phyloP scores from a whole-genome alignment of 2,888 invertebrate species.

The Leptarthrus brevirostris region DNA sequence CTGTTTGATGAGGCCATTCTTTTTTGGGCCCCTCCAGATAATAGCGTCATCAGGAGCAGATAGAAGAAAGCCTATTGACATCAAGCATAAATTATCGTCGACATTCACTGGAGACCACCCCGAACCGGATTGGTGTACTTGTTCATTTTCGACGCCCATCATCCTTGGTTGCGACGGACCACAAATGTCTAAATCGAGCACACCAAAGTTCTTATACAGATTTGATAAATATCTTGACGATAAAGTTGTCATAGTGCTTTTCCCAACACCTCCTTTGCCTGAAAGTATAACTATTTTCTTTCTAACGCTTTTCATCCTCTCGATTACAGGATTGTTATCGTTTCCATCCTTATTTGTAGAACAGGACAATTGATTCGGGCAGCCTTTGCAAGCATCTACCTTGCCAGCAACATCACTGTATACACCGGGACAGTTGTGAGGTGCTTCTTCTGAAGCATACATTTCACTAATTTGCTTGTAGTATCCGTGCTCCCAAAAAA shows the following conservation, averaged over 20 bases:
- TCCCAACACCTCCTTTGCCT: constrained; percentile 97
- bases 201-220: constrained; percentile 84
- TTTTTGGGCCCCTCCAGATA: constrained; percentile 99
- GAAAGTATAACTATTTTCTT: constrained; percentile 91
- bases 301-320: constrained; percentile 81
- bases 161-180: constrained; percentile 97
- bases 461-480: constrained; percentile 65
- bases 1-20: constrained; percentile 96
- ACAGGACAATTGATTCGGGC: constrained; percentile 95
- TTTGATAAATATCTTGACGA: constrained; percentile 83
- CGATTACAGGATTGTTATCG: constrained; percentile 82
- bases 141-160: constrained; percentile 90
- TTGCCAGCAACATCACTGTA: constrained; percentile 90
- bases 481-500: too few species aligned
- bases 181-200: constrained; percentile 97
- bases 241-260: constrained; percentile 91
- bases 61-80: constrained; percentile 96
- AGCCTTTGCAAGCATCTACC: constrained; percentile 91
- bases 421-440: constrained; percentile 89
- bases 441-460: constrained; percentile 61
- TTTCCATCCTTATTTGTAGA: constrained; percentile 83
- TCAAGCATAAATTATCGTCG: constrained; percentile 93
- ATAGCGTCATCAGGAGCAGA: constrained; percentile 91
- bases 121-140: constrained; percentile 94
- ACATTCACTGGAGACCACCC: constrained; percentile 98